These are phyloP conservation scores for Melanotus villosus DNA, from an alignment of 2,888 invertebrate genomes.

Conservation along the genomic window DNA sequence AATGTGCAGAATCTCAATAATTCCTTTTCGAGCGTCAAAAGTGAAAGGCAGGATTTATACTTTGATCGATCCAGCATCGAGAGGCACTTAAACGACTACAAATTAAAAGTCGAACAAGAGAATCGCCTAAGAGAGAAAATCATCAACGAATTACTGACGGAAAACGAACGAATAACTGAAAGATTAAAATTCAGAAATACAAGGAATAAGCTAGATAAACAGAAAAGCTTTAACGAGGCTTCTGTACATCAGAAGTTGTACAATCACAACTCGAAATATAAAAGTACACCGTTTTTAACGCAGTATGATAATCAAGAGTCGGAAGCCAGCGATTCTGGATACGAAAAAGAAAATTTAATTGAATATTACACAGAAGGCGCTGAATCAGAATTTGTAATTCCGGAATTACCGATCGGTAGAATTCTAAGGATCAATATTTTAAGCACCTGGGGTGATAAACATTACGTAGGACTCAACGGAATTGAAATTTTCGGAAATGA, in stretches of 20 bases:
- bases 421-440: conserved; percentile 78
- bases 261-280: conserved; percentile 49
- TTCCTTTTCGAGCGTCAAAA: neutral
- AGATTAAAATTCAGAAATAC: conserved; percentile 29
- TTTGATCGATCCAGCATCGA: conserved; percentile 20
- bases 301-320: neutral
- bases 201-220: conserved; percentile 3
- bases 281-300: conserved; percentile 20
- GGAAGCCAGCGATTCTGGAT: neutral
- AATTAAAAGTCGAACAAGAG: conserved; percentile 61
- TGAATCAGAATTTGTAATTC: conserved; percentile 75
- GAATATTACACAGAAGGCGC: conserved; percentile 21
- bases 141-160: conserved; percentile 61
- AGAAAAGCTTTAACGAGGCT: conserved; percentile 45
- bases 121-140: conserved; percentile 62
- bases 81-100: conserved; percentile 56
- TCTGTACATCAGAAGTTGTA: conserved; percentile 23
- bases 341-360: conserved; percentile 12
- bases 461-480: conserved; percentile 85
- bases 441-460: conserved; percentile 85
- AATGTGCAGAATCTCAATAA: neutral
- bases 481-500: conserved; percentile 80
- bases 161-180: conserved; percentile 61
- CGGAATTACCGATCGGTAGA: conserved; percentile 81
- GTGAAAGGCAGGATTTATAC: neutral